Conservation (phyloP, 2,888 invertebrate species). For the Smittia aterrima region DNA sequence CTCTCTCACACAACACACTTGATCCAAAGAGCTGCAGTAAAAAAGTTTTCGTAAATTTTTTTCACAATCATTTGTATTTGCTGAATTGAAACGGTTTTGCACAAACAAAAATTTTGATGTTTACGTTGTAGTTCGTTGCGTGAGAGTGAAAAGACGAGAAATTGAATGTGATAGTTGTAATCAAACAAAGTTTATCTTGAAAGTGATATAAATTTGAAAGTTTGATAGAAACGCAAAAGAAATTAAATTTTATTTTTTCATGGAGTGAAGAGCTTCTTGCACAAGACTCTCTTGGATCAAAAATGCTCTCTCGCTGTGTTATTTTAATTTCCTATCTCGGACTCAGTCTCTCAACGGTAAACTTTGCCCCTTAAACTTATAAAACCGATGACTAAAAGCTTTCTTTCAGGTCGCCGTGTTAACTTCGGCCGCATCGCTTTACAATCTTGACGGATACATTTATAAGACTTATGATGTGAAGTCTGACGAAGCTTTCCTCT, state of each 20-base stretch:
- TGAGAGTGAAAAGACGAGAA: not conserved
- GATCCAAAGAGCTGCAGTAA: not conserved
- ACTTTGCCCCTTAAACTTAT: not conserved
- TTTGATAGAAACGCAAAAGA: not conserved
- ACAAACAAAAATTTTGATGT: not conserved
- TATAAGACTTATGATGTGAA: constrained; percentile 1
- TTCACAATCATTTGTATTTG: not conserved
- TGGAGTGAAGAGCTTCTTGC: constrained; percentile 1
- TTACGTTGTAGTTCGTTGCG: not conserved
- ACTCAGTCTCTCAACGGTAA: constrained; percentile 25
- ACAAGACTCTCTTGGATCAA: not conserved
- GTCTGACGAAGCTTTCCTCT: constrained; percentile 20
- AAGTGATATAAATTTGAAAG: not conserved
- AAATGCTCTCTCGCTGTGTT: constrained; percentile 37
- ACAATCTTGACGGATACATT: constrained; percentile 31
- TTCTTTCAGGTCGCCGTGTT: constrained; percentile 30
- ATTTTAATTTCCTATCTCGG: constrained; percentile 29
- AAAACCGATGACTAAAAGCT: not conserved
- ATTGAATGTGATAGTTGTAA: not conserved
- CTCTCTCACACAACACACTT: constrained; percentile 30
- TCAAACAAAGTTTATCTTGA: not conserved
- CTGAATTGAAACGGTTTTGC: constrained; percentile 7
- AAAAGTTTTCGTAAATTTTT: not conserved
- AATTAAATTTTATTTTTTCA: not conserved
- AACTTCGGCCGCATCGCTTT: constrained; percentile 13